Conservation (phyloP, 2,113 vertebrate genomes). For the Prolemur simus region DNA sequence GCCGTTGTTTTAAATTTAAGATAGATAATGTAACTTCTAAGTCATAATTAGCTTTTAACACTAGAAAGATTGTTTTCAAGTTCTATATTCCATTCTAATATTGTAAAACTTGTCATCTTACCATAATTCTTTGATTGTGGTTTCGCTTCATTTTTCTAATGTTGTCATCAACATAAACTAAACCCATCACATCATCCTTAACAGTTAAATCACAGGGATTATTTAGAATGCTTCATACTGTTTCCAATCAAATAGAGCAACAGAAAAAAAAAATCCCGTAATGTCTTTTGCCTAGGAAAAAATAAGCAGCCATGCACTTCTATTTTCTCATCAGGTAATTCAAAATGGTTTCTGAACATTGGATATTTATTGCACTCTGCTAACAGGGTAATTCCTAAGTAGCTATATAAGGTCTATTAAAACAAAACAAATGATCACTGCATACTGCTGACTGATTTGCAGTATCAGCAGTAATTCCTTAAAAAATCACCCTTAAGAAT, state of each 20-base stretch:
- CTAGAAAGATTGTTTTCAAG: not conserved
- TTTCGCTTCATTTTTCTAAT: conserved; percentile 50
- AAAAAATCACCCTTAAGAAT: conserved; percentile 26
- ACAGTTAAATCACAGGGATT: conserved; percentile 30
- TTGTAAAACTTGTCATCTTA: conserved; percentile 48
- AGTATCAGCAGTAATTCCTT: not conserved
- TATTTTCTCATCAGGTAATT: not conserved
- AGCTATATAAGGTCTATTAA: conserved; percentile 37
- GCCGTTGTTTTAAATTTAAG: conserved; percentile 75
- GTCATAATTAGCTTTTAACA: conserved; percentile 74
- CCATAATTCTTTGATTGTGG: not conserved
- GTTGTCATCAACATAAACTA: not conserved
- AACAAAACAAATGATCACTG: conserved; percentile 3
- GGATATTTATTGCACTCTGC: not conserved
- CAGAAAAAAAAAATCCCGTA: conserved; percentile 39
- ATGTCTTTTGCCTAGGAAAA: not conserved
- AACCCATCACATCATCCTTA: conserved; percentile 40
- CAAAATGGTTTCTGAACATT: not conserved
- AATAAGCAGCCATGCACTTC: not conserved
- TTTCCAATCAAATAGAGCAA: conserved; percentile 7
- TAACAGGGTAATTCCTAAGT: not conserved
- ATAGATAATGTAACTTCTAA: conserved; percentile 68
- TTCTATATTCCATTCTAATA: conserved; percentile 36
- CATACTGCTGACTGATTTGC: not conserved
- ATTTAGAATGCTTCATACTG: not conserved